These are phyloP conservation scores for Tholera decimalis DNA, from an alignment of 2,888 invertebrate genomes.

Conservation along the genomic window DNA sequence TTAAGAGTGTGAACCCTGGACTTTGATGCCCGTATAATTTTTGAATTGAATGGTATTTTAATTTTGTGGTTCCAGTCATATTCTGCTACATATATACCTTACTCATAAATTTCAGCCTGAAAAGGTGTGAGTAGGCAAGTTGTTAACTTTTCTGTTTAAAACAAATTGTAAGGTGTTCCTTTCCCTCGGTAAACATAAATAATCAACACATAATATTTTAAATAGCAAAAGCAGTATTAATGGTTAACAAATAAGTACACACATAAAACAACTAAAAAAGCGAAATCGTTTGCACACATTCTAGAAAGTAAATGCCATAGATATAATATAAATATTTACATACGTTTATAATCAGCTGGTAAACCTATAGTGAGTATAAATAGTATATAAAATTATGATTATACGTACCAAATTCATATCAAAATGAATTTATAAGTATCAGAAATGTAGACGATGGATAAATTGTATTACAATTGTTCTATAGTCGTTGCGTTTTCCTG, in stretches of 20 bases:
- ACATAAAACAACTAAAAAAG: constrained; percentile 60
- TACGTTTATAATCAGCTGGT: constrained; percentile 30
- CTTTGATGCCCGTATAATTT: too few species aligned
- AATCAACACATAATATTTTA: constrained; percentile 13
- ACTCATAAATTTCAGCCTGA: too few species aligned
- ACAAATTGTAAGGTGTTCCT: neutral
- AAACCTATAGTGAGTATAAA: constrained; percentile 38
- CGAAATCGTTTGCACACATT: constrained; percentile 55
- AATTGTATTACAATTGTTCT: neutral
- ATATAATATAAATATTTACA: constrained; percentile 49
- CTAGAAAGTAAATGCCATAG: constrained; percentile 50
- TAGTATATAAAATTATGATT: constrained; percentile 21
- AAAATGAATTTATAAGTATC: neutral
- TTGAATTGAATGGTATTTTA: too few species aligned
- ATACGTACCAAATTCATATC: constrained; percentile 24
- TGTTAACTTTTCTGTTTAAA: too few species aligned
- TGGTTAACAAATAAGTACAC: constrained; percentile 52
- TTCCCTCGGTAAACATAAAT: constrained; percentile 24
- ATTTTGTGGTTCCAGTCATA: too few species aligned
- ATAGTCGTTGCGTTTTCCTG: neutral
- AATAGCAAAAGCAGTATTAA: constrained; percentile 44
- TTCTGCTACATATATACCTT: too few species aligned
- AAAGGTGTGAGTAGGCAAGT: too few species aligned
- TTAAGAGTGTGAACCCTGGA: too few species aligned
- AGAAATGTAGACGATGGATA: neutral